Base-by-base conservation (phyloP, 2,797 vertebrate species). In the Lateolabrax maculatus region DNA sequence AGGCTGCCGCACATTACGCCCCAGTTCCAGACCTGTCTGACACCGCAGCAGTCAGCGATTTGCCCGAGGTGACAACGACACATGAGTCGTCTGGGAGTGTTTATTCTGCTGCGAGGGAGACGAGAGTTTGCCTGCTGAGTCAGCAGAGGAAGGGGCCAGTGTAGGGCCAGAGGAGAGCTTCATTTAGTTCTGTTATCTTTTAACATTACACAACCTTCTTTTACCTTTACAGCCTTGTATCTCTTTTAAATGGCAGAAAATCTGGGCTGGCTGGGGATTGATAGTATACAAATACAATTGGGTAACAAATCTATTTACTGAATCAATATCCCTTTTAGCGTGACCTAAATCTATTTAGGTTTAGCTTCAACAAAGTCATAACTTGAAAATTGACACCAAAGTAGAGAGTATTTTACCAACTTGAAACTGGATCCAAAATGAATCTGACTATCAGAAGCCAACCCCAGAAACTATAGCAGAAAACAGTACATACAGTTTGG, bases 101-200 rank as follows among this genome's bases (percentile, higher is more conserved):
- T 75, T 75, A 74, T 77, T 90, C 63, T 67, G 36, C 75, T 64
- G 64, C 25, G 76, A 75, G 44, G 64, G 69, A 69, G 77, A 61
- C 44, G 71, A 65, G 37, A 12, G 52, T 44, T 61, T 15, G 56
- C 56, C 60, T 79, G 85, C 78, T 75, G 80, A 89, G 67, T 88
- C 81, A 86, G 84, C 78, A 69, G 70, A 74, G 75, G 67, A 64
- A 63, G 65, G n/a, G 36, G 39, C 13, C 31, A 6, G 39, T 11
- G 34, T 19, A n/a, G n/a, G n/a, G n/a, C n/a, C 31, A 49, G 16
- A 19, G 8, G 46, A 55, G 46, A 63, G 6, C 39, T 46, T 65
- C 1, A 49, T 39, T 79, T 48, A 65, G 36, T 41, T 23, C 18
- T 43, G 41, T 65, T 71, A 57, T 73, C 57, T 73, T 60, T 70